Evolutionary conservation across 1,140 invertebrate species (phyloP).

Genomic region (Camponotus pennsylvanicus): DNA sequence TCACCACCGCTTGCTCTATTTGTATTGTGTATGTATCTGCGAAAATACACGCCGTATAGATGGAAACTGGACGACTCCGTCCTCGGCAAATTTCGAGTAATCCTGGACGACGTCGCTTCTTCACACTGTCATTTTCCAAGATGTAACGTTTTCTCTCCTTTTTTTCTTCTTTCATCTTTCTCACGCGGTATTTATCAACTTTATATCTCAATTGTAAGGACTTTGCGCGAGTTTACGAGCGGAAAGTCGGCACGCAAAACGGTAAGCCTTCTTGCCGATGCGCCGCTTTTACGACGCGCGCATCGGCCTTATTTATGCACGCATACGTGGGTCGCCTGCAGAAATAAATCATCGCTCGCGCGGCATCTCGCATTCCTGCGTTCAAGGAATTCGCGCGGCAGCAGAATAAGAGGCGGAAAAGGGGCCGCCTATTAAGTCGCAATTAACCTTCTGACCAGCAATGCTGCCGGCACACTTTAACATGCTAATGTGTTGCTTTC

Average conservation of each 20-base stretch:
- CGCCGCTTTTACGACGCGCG: conserved; percentile 3
- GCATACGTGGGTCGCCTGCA: background rate
- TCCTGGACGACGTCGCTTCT: background rate
- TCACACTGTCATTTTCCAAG: no score
- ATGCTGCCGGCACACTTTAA: conserved; percentile 36
- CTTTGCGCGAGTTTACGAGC: background rate
- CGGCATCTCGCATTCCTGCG: conserved; percentile 11
- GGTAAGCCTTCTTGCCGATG: background rate
- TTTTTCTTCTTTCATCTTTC: background rate
- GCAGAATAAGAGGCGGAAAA: conserved; percentile 38
- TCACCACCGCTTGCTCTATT: background rate
- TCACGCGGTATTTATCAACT: background rate
- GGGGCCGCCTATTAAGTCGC: conserved; percentile 44
- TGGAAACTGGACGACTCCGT: background rate
- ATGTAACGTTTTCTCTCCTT: background rate
- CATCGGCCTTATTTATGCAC: conserved; percentile 27
- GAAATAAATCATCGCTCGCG: conserved; percentile 40
- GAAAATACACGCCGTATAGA: background rate
- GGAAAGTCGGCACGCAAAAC: background rate
- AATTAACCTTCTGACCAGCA: conserved; percentile 38
- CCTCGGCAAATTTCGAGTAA: conserved; percentile 7
- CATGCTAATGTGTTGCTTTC: conserved; percentile 50
- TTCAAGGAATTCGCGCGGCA: conserved; percentile 32
- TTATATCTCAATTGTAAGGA: conserved; percentile 39
- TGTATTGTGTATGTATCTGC: background rate